Conservation (phyloP, 2,888 invertebrate genomes). For the Lasioglossum calceatum region DNA sequence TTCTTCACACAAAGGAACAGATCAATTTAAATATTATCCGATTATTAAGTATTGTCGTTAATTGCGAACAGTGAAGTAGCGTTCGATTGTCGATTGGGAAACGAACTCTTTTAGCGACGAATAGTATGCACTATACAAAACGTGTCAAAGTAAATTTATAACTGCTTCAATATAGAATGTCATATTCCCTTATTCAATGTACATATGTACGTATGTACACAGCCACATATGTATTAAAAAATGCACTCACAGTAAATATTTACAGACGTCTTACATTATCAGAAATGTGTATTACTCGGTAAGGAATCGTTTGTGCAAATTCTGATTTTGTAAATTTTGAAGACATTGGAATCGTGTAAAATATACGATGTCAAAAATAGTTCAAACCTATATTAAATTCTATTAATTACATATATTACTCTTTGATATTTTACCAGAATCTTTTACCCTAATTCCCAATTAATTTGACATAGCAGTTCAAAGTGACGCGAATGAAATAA, state of each 20-base stretch:
- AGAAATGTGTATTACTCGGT: not conserved
- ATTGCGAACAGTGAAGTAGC: slow-evolving; percentile 40
- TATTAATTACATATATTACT: not conserved
- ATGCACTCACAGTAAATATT: not conserved
- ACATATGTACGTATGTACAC: too few species aligned
- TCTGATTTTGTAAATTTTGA: too few species aligned
- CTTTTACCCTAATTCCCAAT: not conserved
- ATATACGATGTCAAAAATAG: not conserved
- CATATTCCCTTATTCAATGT: not conserved
- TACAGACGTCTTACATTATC: not conserved
- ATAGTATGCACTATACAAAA: not conserved
- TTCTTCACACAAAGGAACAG: slow-evolving; percentile 5
- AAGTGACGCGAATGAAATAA: not conserved
- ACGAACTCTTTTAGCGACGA: not conserved
- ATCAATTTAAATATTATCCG: slow-evolving; percentile 27
- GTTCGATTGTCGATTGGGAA: not conserved
- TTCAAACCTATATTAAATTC: not conserved
- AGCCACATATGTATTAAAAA: too few species aligned
- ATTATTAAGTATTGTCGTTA: slow-evolving; percentile 37
- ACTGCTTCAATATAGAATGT: not conserved
- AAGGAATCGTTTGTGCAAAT: too few species aligned
- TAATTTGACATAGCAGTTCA: not conserved
- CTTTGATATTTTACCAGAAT: too few species aligned
- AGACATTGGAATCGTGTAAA: too few species aligned
- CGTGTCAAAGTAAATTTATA: not conserved